Conservation (phyloP, 1,140 invertebrate genomes). For the Trichonephila clavata region DNA sequence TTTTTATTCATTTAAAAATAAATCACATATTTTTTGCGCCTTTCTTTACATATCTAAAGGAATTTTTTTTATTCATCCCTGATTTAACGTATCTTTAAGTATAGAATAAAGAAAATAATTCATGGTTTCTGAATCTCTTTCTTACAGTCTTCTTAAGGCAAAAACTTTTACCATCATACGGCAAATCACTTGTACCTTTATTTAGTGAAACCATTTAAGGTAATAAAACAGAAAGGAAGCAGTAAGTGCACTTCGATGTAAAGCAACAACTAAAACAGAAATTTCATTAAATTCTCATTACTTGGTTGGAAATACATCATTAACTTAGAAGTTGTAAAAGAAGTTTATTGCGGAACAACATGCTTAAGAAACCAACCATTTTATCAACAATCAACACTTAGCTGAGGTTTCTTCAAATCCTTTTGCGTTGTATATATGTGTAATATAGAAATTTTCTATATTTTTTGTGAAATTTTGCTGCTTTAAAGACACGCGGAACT, state of each 20-base stretch:
- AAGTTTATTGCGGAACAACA: neutral
- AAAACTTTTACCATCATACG: neutral
- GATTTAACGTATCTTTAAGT: too few species aligned
- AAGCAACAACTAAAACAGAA: slow-evolving; percentile 11
- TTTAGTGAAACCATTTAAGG: neutral
- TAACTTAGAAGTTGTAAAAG: slow-evolving; percentile 7
- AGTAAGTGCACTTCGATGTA: slow-evolving; percentile 13
- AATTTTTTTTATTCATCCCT: too few species aligned
- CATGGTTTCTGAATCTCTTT: neutral
- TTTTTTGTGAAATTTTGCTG: too few species aligned
- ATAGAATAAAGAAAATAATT: neutral
- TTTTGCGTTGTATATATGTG: neutral
- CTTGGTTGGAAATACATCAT: slow-evolving; percentile 12
- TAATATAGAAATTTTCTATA: neutral
- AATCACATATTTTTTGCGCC: neutral
- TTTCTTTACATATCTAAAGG: neutral
- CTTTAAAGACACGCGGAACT: too few species aligned
- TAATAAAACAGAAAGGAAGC: neutral
- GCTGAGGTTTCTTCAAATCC: neutral
- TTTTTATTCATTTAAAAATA: neutral
- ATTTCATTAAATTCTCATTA: slow-evolving; percentile 50
- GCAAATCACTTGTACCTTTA: neutral
- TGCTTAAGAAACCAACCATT: neutral
- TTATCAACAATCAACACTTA: neutral
- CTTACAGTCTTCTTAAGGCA: neutral